Conservation (phyloP, 2,797 vertebrate species). For the Pantherophis vulpinus region DNA sequence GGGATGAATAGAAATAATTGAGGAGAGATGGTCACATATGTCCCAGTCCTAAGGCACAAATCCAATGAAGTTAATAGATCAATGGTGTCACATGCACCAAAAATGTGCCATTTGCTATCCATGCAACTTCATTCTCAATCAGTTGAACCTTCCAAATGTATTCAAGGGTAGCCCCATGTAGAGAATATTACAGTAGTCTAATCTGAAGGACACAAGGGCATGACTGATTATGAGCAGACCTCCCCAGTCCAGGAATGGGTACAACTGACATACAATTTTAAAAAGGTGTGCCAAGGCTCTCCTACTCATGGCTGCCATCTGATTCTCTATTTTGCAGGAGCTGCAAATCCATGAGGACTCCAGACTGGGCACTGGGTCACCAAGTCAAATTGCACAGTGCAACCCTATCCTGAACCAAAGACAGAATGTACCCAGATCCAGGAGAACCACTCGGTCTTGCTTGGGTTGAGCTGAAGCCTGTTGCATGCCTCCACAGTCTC, state of each 20-base stretch:
- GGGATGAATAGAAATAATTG: neutral
- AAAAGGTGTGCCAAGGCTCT: neutral
- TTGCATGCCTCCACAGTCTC: neutral
- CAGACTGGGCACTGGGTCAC: neutral
- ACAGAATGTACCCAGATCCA: neutral
- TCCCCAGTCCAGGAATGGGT: neutral
- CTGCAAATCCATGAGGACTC: neutral
- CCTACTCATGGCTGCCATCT: neutral
- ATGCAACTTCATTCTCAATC: neutral
- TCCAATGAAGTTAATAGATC: neutral
- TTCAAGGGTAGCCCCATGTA: neutral
- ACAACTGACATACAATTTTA: neutral
- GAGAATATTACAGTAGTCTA: neutral
- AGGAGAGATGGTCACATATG: neutral
- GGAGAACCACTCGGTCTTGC: neutral
- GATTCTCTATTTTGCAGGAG: neutral
- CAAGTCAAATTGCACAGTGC: neutral
- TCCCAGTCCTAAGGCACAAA: neutral
- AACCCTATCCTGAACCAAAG: neutral
- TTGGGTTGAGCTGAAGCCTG: neutral
- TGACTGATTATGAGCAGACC: neutral
- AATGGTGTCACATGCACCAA: neutral
- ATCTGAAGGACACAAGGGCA: neutral
- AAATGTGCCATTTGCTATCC: neutral
- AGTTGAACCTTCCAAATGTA: neutral